These are phyloP conservation scores for Anhinga rufa DNA, from an alignment of 2,113 vertebrate genomes.

Conservation along the genomic window DNA sequence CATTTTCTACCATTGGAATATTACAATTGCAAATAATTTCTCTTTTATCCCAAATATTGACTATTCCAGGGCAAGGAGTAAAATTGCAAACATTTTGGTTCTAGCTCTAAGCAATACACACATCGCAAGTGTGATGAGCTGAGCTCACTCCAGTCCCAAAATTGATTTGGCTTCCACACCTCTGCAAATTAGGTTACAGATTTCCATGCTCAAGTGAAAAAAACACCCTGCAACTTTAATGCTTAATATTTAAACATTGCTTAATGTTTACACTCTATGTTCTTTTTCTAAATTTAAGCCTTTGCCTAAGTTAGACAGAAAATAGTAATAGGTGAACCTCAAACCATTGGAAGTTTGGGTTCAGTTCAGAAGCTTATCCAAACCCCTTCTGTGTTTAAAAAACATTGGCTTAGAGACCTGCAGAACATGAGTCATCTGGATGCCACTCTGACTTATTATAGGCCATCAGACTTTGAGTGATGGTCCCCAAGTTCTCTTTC, in stretches of 20 bases:
- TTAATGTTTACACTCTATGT: not conserved
- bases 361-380: slow-evolving; percentile 25
- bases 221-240: not conserved
- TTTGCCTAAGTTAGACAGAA: slow-evolving; percentile 13
- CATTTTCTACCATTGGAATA: not conserved
- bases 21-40: slow-evolving; percentile 25
- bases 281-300: slow-evolving; percentile 17
- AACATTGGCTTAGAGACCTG: not conserved
- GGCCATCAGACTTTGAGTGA: not conserved
- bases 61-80: not conserved
- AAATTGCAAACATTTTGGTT: slow-evolving; percentile 21
- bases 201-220: slow-evolving; percentile 36
- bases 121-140: not conserved
- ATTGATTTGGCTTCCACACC: slow-evolving; percentile 41
- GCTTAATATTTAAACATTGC: slow-evolving; percentile 32
- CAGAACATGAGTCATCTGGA: slow-evolving; percentile 28
- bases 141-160: not conserved
- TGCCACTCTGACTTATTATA: slow-evolving; percentile 14
- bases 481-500: slow-evolving; percentile 13
- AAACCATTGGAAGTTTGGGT: slow-evolving; percentile 40
- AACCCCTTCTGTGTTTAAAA: slow-evolving; percentile 19
- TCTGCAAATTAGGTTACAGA: slow-evolving; percentile 11
- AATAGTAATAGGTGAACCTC: slow-evolving; percentile 52
- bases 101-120: not conserved
- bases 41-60: slow-evolving; percentile 34